Percentiles rank a stretch among this genome's conserved stretches.
Conservation (phyloP, 2,797 vertebrate species). For the Sciaenops ocellatus region DNA sequence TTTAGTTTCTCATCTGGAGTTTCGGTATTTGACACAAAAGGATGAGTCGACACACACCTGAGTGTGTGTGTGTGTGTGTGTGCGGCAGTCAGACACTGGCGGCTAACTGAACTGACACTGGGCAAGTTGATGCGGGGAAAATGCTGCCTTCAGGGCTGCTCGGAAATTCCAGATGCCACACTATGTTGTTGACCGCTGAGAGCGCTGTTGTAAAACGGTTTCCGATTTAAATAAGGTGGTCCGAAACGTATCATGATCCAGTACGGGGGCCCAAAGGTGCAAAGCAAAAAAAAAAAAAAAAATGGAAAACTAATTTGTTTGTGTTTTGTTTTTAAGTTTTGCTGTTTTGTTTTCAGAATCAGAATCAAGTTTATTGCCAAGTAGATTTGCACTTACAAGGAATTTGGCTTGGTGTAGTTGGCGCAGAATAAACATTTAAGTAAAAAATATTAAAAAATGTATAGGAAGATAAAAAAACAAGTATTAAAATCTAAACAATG, state of each 20-base stretch:
- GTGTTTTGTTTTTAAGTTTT: no score
- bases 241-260: background rate
- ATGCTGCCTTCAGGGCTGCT: slow-evolving; percentile 42
- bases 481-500: no score
- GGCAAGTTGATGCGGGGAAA: slow-evolving; percentile 63
- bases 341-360: no score
- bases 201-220: background rate
- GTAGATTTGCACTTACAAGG: no score
- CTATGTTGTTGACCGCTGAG: background rate
- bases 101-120: background rate
- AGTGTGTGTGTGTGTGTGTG: background rate
- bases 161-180: background rate
- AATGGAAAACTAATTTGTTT: background rate
- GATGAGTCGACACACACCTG: slow-evolving; percentile 49
- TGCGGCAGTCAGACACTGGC: background rate
- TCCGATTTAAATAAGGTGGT: background rate
- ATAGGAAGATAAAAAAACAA: no score
- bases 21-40: slow-evolving; percentile 44
- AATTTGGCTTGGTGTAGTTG: no score
- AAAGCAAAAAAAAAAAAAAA: background rate
- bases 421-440: no score
- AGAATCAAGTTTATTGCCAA: no score
- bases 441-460: no score
- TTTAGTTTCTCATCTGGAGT: slow-evolving; percentile 43
- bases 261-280: background rate